Evolutionary conservation across 1,140 invertebrate species (phyloP).

Genomic region (Drosophila virilis): DNA sequence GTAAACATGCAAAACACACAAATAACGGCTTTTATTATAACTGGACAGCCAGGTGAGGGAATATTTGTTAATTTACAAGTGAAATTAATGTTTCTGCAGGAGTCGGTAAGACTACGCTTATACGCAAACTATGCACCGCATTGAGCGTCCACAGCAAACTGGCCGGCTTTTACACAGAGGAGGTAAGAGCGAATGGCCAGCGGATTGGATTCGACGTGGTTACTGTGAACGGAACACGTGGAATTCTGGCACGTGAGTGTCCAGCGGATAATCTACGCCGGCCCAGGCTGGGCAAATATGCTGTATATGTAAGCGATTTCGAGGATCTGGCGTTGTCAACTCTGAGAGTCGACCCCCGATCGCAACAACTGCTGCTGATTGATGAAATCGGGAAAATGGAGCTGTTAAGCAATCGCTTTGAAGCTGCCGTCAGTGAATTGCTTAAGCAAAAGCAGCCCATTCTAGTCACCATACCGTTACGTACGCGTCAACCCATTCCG

Average conservation of each 20-base stretch:
- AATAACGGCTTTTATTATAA: conserved; percentile 45
- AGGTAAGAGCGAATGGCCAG: conserved; percentile 41
- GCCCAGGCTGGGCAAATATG: conserved; percentile 64
- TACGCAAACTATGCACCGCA: conserved; percentile 45
- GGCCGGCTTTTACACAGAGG: conserved; percentile 64
- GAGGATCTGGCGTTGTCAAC: conserved; percentile 47
- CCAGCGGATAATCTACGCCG: conserved; percentile 3
- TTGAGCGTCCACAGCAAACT: conserved; percentile 18
- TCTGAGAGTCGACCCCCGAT: background rate
- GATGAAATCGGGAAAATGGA: conserved; percentile 73
- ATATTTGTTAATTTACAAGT: background rate
- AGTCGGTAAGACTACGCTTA: conserved; percentile 61
- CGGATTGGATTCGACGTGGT: conserved; percentile 67
- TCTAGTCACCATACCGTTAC: conserved; percentile 42
- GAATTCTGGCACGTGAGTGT: conserved; percentile 43
- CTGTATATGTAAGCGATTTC: conserved; percentile 59
- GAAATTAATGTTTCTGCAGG: conserved; percentile 13
- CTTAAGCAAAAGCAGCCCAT: conserved; percentile 8
- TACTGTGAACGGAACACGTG: conserved; percentile 38
- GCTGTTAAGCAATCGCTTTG: conserved; percentile 48
- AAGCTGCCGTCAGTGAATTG: conserved; percentile 26
- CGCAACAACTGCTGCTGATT: conserved; percentile 39
- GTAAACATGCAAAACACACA: conserved; percentile 33
- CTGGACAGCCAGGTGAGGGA: conserved; percentile 52
- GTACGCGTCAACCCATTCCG: conserved; percentile 26